Conservation (phyloP, 1,140 invertebrate genomes). For the Sitophilus oryzae region DNA sequence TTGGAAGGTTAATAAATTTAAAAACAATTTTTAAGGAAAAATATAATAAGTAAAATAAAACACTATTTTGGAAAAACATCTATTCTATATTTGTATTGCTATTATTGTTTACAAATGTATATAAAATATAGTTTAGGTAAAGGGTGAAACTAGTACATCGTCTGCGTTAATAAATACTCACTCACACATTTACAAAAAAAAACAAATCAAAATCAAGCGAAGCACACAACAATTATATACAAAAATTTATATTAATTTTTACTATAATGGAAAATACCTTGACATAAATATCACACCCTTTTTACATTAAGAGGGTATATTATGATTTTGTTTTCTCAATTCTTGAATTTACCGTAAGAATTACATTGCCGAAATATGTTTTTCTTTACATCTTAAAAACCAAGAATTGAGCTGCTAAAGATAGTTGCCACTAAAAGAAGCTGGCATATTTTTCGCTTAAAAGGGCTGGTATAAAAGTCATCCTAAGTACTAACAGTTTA, state of each 20-base stretch:
- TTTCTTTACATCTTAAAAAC: too few relatives aligned
- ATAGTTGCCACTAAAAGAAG: too few relatives aligned
- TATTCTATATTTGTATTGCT: constrained; percentile 9
- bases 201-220: constrained; percentile 1
- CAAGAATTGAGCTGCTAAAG: too few relatives aligned
- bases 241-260: neutral
- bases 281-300: neutral
- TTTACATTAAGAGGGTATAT: neutral
- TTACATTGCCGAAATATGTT: too few relatives aligned
- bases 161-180: constrained; percentile 8
- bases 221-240: constrained; percentile 6
- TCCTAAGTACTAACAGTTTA: too few relatives aligned
- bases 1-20: neutral
- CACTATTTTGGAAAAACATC: constrained; percentile 13
- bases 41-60: neutral
- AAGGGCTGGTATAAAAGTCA: too few relatives aligned
- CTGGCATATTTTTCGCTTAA: too few relatives aligned
- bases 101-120: constrained; percentile 17
- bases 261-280: constrained; percentile 12
- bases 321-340: too few relatives aligned
- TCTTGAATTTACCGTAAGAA: too few relatives aligned
- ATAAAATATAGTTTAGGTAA: constrained; percentile 15
- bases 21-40: neutral
- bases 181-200: constrained; percentile 8
- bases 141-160: neutral